Evolutionary conservation across 2,888 invertebrate genomes (phyloP).

Genomic region (Eristalis intricaria): DNA sequence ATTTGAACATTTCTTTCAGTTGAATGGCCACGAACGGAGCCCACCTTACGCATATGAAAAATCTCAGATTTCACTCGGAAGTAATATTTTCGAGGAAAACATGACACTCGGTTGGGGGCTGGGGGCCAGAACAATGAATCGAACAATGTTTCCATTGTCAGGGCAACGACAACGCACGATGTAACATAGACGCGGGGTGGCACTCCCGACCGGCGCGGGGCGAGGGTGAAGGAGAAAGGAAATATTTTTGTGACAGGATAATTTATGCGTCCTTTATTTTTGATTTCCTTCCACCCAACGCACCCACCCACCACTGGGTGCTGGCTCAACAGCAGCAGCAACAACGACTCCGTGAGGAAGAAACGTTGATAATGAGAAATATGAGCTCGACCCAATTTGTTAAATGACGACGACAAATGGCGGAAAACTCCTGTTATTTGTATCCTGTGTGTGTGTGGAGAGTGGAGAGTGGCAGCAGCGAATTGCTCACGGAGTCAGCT

Average conservation of each 20-base stretch:
- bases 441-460: conserved; percentile 10
- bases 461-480: neutral
- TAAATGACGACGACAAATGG: conserved; percentile 66
- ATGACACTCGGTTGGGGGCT: conserved; percentile 38
- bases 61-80: conserved; percentile 63
- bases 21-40: conserved; percentile 45
- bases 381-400: conserved; percentile 69
- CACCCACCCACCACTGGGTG: neutral
- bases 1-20: conserved; percentile 38
- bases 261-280: conserved; percentile 66
- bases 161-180: neutral
- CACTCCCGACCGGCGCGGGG: neutral
- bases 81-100: conserved; percentile 53
- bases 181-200: conserved; percentile 7
- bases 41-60: conserved; percentile 44
- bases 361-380: conserved; percentile 65
- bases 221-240: conserved; percentile 20
- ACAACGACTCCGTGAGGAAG: conserved; percentile 4
- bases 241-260: conserved; percentile 64
- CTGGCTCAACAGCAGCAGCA: neutral
- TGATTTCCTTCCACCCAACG: conserved; percentile 27
- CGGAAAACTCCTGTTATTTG: conserved; percentile 48
- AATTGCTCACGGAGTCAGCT: conserved; percentile 11
- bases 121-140: neutral
- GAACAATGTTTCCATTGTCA: conserved; percentile 30